These are phyloP conservation scores for Trachymyrmex septentrionalis DNA, from an alignment of 1,140 invertebrate genomes.

Conservation along the genomic window DNA sequence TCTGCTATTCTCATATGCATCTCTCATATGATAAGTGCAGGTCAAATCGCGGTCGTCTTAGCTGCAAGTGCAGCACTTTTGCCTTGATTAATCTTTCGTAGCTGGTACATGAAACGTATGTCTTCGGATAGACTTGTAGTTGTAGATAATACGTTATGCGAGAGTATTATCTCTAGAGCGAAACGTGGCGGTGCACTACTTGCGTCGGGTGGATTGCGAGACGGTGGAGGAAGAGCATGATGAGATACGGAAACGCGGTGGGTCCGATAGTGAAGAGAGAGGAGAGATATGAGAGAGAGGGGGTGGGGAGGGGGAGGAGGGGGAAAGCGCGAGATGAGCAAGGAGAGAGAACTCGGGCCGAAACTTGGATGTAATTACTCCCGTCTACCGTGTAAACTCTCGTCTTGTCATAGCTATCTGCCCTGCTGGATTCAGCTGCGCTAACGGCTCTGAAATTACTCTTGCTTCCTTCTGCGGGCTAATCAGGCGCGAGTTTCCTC, in stretches of 20 bases:
- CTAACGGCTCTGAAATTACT: constrained; percentile 78
- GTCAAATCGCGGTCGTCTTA: neutral
- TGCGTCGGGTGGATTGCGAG: constrained; percentile 41
- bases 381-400: constrained; percentile 79
- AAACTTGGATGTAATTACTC: constrained; percentile 82
- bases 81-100: constrained; percentile 67
- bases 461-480: constrained; percentile 78
- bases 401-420: constrained; percentile 81
- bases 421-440: constrained; percentile 74
- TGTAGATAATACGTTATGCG: constrained; percentile 69
- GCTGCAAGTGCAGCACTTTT: constrained; percentile 49
- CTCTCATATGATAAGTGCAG: constrained; percentile 18
- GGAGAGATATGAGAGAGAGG: neutral
- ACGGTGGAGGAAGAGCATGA: constrained; percentile 39
- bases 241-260: constrained; percentile 54
- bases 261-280: constrained; percentile 43
- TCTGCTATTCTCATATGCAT: neutral
- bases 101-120: constrained; percentile 43
- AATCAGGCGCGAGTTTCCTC: constrained; percentile 75
- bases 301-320: neutral
- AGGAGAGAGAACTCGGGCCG: constrained; percentile 68
- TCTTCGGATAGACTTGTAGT: constrained; percentile 54
- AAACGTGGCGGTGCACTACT: constrained; percentile 49
- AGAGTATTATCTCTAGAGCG: constrained; percentile 66
- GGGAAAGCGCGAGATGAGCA: constrained; percentile 14